Percentiles rank a stretch among this genome's conserved stretches.
These are phyloP conservation scores for Macaria liturata DNA, from an alignment of 2,888 invertebrate genomes.

Conservation along the genomic window DNA sequence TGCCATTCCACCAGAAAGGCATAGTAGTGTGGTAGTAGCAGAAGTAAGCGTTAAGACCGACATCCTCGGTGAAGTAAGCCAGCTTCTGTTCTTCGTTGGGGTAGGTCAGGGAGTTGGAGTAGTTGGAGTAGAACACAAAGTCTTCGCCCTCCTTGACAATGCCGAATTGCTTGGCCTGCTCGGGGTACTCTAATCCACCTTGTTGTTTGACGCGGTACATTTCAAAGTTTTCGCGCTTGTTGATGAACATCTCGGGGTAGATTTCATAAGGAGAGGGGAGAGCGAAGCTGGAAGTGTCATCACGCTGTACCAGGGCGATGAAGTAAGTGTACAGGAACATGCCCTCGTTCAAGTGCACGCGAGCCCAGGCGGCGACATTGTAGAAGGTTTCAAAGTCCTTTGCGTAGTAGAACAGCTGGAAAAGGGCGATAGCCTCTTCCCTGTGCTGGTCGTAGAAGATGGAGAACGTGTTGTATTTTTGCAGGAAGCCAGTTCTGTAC, in stretches of 20 bases:
- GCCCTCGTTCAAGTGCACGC: conserved; percentile 84
- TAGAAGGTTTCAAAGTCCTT: conserved; percentile 85
- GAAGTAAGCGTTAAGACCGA: conserved; percentile 87
- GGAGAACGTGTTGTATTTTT: conserved; percentile 78
- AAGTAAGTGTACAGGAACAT: conserved; percentile 85
- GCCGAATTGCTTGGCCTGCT: conserved; percentile 62
- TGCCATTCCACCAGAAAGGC: conserved; percentile 85
- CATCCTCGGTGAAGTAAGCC: conserved; percentile 88
- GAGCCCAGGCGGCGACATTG: conserved; percentile 82
- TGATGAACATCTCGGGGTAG: conserved; percentile 85
- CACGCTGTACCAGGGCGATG: conserved; percentile 83
- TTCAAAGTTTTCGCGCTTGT: conserved; percentile 79
- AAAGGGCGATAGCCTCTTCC: conserved; percentile 78
- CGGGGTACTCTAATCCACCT: conserved; percentile 50
- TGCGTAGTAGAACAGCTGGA: conserved; percentile 83
- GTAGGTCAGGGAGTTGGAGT: conserved; percentile 79
- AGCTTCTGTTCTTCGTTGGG: conserved; percentile 83
- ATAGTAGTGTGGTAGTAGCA: conserved; percentile 84
- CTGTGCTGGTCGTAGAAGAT: conserved; percentile 71
- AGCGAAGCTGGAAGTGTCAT: conserved; percentile 80
- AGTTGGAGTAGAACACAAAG: conserved; percentile 82
- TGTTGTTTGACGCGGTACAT: conserved; percentile 71
- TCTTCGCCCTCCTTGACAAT: conserved; percentile 64
- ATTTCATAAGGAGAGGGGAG: conserved; percentile 87
- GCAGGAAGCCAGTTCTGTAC: conserved; percentile 72